These are phyloP conservation scores for Xestobium rufovillosum DNA, from an alignment of 2,888 invertebrate species.

Conservation along the genomic window DNA sequence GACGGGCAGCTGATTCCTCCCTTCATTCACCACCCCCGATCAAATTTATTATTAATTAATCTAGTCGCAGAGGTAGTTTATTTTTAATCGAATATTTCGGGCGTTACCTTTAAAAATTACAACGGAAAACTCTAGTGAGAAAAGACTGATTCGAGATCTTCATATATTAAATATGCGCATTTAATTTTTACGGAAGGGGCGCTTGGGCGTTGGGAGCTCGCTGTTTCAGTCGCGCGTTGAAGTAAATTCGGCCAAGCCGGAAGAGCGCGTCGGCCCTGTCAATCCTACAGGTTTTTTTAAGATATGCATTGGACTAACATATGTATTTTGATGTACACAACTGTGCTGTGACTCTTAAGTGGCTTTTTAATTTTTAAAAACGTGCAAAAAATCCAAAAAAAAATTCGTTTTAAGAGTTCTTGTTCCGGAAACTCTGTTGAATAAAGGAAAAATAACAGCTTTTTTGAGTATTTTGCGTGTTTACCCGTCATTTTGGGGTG, in stretches of 20 bases:
- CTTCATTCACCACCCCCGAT: conserved; percentile 10
- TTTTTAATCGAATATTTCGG: conserved; percentile 11
- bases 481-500: too few species aligned
- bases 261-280: too few species aligned
- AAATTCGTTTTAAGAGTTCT: conserved; percentile 33
- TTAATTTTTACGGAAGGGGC: too few species aligned
- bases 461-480: conserved; percentile 25
- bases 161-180: too few species aligned
- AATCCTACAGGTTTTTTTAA: too few species aligned
- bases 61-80: not conserved
- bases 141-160: conserved; percentile 36
- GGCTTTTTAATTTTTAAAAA: conserved; percentile 49
- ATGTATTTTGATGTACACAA: conserved; percentile 47
- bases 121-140: conserved; percentile 27
- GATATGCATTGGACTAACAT: conserved; percentile 37
- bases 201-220: too few species aligned
- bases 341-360: conserved; percentile 52
- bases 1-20: conserved; percentile 14
- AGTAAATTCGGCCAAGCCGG: too few species aligned
- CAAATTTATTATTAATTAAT: not conserved
- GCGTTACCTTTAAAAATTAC: conserved; percentile 19
- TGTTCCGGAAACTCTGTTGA: conserved; percentile 35
- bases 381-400: conserved; percentile 36
- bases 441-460: conserved; percentile 17
- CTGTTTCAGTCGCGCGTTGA: too few species aligned